Conservation (phyloP, 2,113 vertebrate species). For the Neogobius melanostomus region DNA sequence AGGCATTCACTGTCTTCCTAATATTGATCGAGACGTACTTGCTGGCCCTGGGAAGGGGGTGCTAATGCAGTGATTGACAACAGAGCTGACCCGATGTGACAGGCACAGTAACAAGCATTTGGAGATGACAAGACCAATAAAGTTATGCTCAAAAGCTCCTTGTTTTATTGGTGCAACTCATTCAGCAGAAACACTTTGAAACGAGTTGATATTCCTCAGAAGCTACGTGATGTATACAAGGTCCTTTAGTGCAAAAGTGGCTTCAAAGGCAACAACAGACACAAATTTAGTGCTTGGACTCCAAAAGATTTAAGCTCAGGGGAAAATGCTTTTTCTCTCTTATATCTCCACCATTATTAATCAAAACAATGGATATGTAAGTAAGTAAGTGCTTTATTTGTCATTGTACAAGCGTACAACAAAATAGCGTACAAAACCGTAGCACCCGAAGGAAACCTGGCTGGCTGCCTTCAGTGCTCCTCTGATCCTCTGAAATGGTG, state of each 20-base stretch:
- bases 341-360: no score
- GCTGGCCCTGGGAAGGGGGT: not conserved
- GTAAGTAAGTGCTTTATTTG: no score
- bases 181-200: not conserved
- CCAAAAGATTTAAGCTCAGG: no score
- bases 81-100: slow-evolving; percentile 34
- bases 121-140: slow-evolving; percentile 39
- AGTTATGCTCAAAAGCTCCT: slow-evolving; percentile 2
- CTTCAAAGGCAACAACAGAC: not conserved
- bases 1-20: not conserved
- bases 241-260: not conserved
- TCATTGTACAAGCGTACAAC: no score
- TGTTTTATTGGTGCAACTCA: slow-evolving; percentile 15
- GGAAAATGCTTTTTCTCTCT: no score
- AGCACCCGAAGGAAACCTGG: no score
- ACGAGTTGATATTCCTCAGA: slow-evolving; percentile 1
- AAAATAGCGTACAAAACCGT: no score
- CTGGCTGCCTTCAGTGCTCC: no score
- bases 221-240: not conserved
- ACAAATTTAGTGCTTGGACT: not conserved
- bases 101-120: slow-evolving; percentile 36
- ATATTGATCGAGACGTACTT: slow-evolving; percentile 22
- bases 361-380: no score
- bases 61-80: slow-evolving; percentile 45
- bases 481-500: no score